phyloP scores from a whole-genome alignment of 2,113 vertebrate species.

The Ellobius talpinus region DNA sequence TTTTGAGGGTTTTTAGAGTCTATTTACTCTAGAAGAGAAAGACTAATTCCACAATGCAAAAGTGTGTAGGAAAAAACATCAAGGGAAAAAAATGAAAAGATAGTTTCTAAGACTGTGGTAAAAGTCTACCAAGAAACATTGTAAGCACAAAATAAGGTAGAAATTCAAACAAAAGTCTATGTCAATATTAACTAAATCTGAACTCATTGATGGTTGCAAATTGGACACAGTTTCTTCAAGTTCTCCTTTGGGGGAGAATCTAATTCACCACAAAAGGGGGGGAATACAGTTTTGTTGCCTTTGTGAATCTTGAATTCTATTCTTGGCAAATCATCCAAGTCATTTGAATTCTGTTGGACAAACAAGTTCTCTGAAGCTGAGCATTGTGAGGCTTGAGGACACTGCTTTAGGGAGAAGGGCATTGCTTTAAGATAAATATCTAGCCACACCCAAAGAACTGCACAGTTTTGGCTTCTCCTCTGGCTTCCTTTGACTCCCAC shows the following conservation, averaged over 20 bases:
- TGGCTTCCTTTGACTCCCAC: not conserved
- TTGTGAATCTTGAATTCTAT: not conserved
- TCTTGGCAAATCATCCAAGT: not conserved
- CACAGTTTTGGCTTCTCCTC: not conserved
- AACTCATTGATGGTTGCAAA: not conserved
- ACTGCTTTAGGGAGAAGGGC: not conserved
- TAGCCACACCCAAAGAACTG: not conserved
- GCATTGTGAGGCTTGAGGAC: not conserved
- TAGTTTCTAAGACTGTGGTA: not conserved
- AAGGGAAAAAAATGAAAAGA: constrained; percentile 3
- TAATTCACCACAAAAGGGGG: not conserved
- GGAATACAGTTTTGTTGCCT: not conserved
- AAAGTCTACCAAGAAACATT: not conserved
- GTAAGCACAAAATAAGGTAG: not conserved
- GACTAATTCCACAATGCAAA: not conserved
- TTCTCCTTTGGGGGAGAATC: not conserved
- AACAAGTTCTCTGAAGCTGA: constrained; percentile 18
- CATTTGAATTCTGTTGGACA: not conserved
- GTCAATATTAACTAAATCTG: not conserved
- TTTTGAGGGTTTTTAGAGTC: constrained; percentile 44
- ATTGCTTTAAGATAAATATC: not conserved
- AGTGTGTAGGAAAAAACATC: not conserved
- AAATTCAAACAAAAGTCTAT: constrained; percentile 17
- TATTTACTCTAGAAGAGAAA: constrained; percentile 52
- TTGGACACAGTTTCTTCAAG: not conserved